These are phyloP conservation scores for Thryonomys swinderianus DNA, from an alignment of 2,113 vertebrate genomes.

Conservation along the genomic window DNA sequence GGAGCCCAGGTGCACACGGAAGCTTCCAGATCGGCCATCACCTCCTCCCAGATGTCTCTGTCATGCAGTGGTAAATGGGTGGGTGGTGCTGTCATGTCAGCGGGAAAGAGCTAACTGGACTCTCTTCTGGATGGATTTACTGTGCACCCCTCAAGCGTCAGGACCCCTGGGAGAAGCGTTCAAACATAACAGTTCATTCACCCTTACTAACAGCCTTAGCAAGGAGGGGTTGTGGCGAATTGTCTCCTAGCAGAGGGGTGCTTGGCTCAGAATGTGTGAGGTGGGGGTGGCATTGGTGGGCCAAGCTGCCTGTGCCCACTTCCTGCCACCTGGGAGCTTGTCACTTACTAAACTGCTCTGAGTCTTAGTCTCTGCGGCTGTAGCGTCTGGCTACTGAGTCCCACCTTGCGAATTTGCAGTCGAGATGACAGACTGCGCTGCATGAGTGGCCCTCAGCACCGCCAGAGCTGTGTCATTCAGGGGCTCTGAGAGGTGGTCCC, in stretches of 20 bases:
- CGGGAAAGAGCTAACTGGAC: neutral
- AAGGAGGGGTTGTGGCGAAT: neutral
- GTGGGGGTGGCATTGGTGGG: neutral
- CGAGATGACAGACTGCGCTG: rapidly evolving
- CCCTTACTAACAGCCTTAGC: neutral
- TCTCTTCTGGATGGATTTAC: neutral
- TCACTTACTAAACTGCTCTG: neutral
- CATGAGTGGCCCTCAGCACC: rapidly evolving
- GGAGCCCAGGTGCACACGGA: neutral
- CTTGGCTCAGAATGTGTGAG: neutral
- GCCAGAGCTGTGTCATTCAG: neutral
- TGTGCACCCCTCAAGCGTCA: too few species aligned
- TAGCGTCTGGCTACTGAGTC: neutral
- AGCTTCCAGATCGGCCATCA: neutral
- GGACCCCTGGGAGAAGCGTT: neutral
- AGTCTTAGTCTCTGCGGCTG: neutral
- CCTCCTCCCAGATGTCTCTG: neutral
- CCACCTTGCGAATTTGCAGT: neutral
- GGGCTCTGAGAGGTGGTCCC: neutral
- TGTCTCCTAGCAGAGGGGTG: neutral
- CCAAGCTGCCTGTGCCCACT: neutral
- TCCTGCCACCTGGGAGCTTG: neutral
- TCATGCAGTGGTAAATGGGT: neutral
- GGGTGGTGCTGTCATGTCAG: neutral
- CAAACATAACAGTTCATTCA: neutral